Percentiles rank a stretch among this genome's conserved stretches.
These are phyloP conservation scores for Eilema caniola DNA, from an alignment of 2,888 invertebrate genomes.

Conservation along the genomic window DNA sequence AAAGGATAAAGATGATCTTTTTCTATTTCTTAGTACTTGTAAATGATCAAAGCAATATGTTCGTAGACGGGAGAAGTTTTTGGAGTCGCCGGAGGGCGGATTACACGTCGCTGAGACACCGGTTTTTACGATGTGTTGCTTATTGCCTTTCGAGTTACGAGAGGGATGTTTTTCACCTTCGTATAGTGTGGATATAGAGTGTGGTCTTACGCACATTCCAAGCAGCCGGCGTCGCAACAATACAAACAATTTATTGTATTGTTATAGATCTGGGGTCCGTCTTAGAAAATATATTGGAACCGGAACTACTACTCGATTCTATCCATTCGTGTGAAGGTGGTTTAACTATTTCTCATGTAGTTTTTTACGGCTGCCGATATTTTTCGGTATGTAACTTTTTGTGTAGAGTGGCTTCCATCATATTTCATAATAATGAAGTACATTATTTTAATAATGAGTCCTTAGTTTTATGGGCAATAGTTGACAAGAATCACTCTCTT, in stretches of 20 bases:
- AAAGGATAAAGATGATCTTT: conserved; percentile 46
- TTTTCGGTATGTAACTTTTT: background rate
- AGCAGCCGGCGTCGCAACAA: conserved; percentile 70
- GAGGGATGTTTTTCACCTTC: conserved; percentile 72
- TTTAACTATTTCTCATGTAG: conserved; percentile 40
- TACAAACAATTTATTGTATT: conserved; percentile 81
- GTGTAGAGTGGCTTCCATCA: background rate
- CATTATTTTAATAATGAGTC: background rate
- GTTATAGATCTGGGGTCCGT: conserved; percentile 73
- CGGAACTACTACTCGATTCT: conserved; percentile 54
- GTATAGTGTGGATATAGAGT: conserved; percentile 69
- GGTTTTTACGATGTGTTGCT: conserved; percentile 65
- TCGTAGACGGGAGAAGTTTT: conserved; percentile 40
- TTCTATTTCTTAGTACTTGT: conserved; percentile 47
- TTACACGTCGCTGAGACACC: conserved; percentile 54
- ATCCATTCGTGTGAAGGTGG: conserved; percentile 37
- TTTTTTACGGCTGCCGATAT: background rate
- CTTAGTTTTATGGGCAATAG: background rate
- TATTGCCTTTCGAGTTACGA: conserved; percentile 70
- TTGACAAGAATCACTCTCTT: background rate
- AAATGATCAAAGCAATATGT: conserved; percentile 51
- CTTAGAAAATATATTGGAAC: conserved; percentile 68
- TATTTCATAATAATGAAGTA: background rate
- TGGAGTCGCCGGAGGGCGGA: conserved; percentile 47
- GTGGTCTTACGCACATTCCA: conserved; percentile 75